Evolutionary conservation across 1,140 invertebrate genomes (phyloP).

Genomic region (Trichomalopsis sarcophagae): DNA sequence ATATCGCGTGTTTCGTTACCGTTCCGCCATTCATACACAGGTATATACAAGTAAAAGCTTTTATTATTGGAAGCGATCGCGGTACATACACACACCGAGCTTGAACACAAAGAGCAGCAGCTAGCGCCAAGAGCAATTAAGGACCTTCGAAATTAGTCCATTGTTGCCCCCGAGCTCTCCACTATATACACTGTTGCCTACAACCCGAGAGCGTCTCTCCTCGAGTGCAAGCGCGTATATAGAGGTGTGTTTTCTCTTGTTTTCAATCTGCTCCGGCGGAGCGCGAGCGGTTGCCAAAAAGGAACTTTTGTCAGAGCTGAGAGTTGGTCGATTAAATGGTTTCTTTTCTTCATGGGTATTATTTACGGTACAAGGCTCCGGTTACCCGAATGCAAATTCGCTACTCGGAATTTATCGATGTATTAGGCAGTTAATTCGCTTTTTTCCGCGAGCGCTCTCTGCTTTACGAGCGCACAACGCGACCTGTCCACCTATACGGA

Average conservation of each 20-base stretch:
- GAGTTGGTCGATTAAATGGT: background rate
- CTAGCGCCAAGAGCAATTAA: constrained; percentile 24
- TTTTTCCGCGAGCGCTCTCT: background rate
- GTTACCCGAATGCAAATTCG: background rate
- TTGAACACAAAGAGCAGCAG: background rate
- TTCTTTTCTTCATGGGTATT: background rate
- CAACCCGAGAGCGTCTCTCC: background rate
- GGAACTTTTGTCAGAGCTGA: background rate
- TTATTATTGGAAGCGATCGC: constrained; percentile 23
- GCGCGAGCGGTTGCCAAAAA: background rate
- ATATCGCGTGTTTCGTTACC: background rate
- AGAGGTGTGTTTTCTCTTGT: background rate
- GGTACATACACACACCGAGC: background rate
- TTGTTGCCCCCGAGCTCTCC: constrained; percentile 2
- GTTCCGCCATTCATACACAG: background rate
- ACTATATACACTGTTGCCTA: background rate
- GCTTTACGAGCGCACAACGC: background rate
- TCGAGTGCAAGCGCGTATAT: background rate
- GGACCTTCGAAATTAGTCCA: constrained; percentile 27
- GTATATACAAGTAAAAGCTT: background rate
- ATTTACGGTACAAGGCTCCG: too few relatives aligned
- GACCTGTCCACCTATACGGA: background rate
- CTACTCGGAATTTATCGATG: background rate
- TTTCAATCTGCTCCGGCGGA: constrained; percentile 14
- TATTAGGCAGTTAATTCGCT: background rate